Evolutionary conservation across 2,888 invertebrate species (phyloP).

Genomic region (Nephrocerus scutellatus): DNA sequence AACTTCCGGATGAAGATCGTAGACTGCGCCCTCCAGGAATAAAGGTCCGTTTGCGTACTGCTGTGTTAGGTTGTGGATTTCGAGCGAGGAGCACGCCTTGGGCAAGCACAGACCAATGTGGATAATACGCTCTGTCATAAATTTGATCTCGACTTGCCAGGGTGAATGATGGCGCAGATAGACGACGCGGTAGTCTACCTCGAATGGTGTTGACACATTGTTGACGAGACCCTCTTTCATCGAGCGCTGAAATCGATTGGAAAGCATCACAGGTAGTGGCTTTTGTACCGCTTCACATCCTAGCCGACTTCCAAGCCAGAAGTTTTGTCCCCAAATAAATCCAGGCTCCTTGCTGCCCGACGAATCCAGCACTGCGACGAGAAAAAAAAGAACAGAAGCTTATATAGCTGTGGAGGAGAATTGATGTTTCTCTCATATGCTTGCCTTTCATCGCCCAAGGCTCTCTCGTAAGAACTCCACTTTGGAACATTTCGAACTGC

Average conservation of each 20-base stretch:
- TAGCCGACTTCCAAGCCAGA: slow-evolving; percentile 53
- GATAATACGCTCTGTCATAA: slow-evolving; percentile 48
- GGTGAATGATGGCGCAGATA: slow-evolving; percentile 46
- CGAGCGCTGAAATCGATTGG: slow-evolving; percentile 40
- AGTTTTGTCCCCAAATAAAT: slow-evolving; percentile 55
- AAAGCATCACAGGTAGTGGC: slow-evolving; percentile 42
- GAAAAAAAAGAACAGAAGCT: neutral
- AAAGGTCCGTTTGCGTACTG: slow-evolving; percentile 36
- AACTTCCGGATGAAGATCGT: slow-evolving; percentile 42
- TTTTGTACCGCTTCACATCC: slow-evolving; percentile 49
- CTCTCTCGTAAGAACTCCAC: slow-evolving; percentile 46
- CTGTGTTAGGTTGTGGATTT: slow-evolving; percentile 42
- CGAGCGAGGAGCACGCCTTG: slow-evolving; percentile 43
- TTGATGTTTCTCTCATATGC: too few relatives aligned
- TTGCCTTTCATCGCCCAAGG: slow-evolving; percentile 52
- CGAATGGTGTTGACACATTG: slow-evolving; percentile 42
- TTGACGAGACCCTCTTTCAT: slow-evolving; percentile 45
- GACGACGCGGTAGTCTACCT: slow-evolving; percentile 45
- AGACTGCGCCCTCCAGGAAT: slow-evolving; percentile 41
- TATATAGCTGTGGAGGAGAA: neutral
- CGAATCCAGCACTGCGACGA: slow-evolving; percentile 52
- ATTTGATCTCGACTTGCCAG: slow-evolving; percentile 47
- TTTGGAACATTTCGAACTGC: slow-evolving; percentile 46
- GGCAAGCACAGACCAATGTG: slow-evolving; percentile 53
- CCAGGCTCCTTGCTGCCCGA: slow-evolving; percentile 53